Conservation (phyloP, 2,797 vertebrate genomes). For the Melopsittacus undulatus region DNA sequence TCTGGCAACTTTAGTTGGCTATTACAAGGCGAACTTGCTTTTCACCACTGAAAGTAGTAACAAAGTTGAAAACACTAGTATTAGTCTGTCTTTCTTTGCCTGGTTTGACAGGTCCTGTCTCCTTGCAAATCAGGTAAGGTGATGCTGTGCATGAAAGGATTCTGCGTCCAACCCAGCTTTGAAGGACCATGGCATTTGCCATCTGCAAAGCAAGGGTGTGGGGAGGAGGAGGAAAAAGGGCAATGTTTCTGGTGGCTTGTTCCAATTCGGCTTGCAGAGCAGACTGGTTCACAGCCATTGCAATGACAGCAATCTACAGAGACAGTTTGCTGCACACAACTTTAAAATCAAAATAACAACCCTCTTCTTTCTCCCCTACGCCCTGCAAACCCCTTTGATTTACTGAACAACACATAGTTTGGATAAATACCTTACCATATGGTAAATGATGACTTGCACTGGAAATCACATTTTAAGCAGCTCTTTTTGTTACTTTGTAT, state of each 20-base stretch:
- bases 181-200: background rate
- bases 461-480: constrained; percentile 34
- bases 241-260: background rate
- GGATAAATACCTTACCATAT: constrained; percentile 59
- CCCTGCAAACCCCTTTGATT: background rate
- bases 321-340: constrained; percentile 8
- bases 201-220: background rate
- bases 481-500: constrained; percentile 3
- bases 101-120: background rate
- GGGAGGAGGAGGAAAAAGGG: background rate
- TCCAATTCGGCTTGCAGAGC: background rate
- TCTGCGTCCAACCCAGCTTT: background rate
- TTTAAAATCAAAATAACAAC: constrained; percentile 44
- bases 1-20: constrained; percentile 32
- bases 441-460: constrained; percentile 53
- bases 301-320: background rate
- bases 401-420: constrained; percentile 17
- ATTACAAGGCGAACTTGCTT: background rate
- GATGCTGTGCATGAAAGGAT: background rate
- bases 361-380: background rate
- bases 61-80: constrained; percentile 15
- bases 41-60: constrained; percentile 17
- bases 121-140: background rate
- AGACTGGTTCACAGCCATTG: background rate
- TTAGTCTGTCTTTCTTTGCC: background rate